These are phyloP conservation scores for Ptilorrhoa leucosticta DNA, from an alignment of 2,113 vertebrate genomes.

Conservation along the genomic window DNA sequence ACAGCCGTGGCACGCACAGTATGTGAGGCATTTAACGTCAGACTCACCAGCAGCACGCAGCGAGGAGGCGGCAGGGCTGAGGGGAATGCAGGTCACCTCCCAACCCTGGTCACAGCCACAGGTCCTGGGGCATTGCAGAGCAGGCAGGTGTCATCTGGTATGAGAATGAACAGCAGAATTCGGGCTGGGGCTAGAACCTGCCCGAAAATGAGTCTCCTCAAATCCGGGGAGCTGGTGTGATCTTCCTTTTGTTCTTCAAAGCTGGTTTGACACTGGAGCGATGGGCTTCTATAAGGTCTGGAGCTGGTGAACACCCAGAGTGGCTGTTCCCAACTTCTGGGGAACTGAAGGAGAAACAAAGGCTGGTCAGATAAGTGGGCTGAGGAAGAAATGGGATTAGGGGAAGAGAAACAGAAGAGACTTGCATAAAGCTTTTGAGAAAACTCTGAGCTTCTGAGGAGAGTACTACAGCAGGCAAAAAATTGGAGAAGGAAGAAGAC, in stretches of 20 bases:
- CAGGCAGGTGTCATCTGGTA: neutral
- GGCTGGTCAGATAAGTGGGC: neutral
- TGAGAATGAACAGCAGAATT: neutral
- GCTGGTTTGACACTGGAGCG: neutral
- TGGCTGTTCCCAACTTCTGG: neutral
- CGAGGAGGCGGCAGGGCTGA: rapidly evolving
- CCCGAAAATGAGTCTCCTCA: neutral
- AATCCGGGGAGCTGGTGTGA: neutral
- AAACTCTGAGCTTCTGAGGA: neutral
- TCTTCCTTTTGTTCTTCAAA: neutral
- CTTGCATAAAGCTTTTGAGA: neutral
- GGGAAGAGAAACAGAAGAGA: neutral
- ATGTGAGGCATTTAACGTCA: neutral
- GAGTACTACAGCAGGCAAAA: neutral
- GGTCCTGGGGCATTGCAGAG: rapidly evolving
- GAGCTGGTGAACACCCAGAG: neutral
- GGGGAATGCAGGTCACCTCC: neutral
- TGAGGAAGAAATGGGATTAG: neutral
- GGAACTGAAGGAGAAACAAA: neutral
- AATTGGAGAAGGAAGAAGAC: neutral
- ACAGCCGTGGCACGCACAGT: neutral
- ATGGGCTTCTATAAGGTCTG: neutral
- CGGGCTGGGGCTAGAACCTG: neutral
- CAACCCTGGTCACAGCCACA: rapidly evolving
- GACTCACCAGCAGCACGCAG: neutral